Evolutionary conservation across 2,113 vertebrate genomes (phyloP), one percentile per base, ranked within the genome.

Genomic region (Trachemys scripta): DNA sequence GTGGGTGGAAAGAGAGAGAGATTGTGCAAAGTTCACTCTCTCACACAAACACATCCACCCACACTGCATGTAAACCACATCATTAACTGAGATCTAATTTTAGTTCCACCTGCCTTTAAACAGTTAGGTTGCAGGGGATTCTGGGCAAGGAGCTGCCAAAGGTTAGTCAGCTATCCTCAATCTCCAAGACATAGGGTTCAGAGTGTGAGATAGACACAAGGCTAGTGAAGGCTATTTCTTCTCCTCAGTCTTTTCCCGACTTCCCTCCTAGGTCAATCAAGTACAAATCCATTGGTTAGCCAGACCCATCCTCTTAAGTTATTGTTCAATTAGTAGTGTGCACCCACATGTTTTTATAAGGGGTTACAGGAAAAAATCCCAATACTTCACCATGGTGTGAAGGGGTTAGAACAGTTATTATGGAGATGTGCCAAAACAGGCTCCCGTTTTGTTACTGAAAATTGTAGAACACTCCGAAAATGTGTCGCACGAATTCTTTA

Each of bases 211-310:
- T 17, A 69, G 91, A 96, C 91, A 83, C 81, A 91, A 96, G 85
- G 85, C 91, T 95, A 76, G 82, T 35, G 12, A 85, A 38, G 86
- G 96, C 92, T 96, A 97, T 96, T 96, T 95, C 96, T 97, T 95
- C 97, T 95, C 96, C 69, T 92, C 92, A 94, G 94, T 93, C 94
- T 96, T 95, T 93, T 92, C 35, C 65, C 83, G 69, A 92, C 87
- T 87, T 95, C 57, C 84, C 89, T 96, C 90, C 65, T 59, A 82
- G 96, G 95, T 96, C 93, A 96, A 91, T 76, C 92, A 94, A 96
- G 79, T 93, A 97, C 95, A 95, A 97, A 97, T 95, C 65, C 19
- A 96, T 93, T 25, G 1, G 81, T 95, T 91, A 90, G 93, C 83
- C 78, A 27, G 16, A 31, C 76, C 69, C 90, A 93, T 88, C 79